phyloP scores from a whole-genome alignment of 2,797 vertebrate genomes.

The Phoxinus dragarum region DNA sequence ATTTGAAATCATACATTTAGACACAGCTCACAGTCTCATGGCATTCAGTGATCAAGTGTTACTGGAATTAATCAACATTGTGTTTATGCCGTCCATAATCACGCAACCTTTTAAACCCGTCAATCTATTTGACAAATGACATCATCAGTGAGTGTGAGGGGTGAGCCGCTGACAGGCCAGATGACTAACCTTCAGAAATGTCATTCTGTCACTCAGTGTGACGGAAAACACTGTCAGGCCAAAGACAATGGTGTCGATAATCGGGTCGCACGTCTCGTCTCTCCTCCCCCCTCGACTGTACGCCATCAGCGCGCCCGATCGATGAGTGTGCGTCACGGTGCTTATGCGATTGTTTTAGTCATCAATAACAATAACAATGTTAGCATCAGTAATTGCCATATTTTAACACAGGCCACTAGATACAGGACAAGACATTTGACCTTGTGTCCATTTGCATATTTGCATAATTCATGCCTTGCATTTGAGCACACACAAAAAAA shows the following conservation, averaged over 20 bases:
- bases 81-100: constrained; percentile 40
- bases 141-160: constrained; percentile 22
- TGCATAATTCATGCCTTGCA: constrained; percentile 56
- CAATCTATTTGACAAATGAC: constrained; percentile 51
- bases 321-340: constrained; percentile 24
- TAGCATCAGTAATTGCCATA: constrained; percentile 61
- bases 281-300: constrained; percentile 30
- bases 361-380: constrained; percentile 68
- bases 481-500: constrained; percentile 13
- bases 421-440: constrained; percentile 41
- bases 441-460: constrained; percentile 56
- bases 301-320: constrained; percentile 46
- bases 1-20: constrained; percentile 2
- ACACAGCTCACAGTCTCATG: background rate
- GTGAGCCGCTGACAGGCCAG: constrained; percentile 10
- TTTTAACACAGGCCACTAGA: constrained; percentile 53
- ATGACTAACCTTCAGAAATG: constrained; percentile 65
- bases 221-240: constrained; percentile 63
- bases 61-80: constrained; percentile 38
- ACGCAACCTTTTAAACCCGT: constrained; percentile 32
- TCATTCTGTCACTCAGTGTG: constrained; percentile 58
- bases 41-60: background rate
- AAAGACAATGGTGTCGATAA: constrained; percentile 60
- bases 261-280: constrained; percentile 30
- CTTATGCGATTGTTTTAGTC: constrained; percentile 53